These are phyloP conservation scores for Probosciger aterrimus DNA, from an alignment of 2,113 vertebrate genomes.

Conservation along the genomic window DNA sequence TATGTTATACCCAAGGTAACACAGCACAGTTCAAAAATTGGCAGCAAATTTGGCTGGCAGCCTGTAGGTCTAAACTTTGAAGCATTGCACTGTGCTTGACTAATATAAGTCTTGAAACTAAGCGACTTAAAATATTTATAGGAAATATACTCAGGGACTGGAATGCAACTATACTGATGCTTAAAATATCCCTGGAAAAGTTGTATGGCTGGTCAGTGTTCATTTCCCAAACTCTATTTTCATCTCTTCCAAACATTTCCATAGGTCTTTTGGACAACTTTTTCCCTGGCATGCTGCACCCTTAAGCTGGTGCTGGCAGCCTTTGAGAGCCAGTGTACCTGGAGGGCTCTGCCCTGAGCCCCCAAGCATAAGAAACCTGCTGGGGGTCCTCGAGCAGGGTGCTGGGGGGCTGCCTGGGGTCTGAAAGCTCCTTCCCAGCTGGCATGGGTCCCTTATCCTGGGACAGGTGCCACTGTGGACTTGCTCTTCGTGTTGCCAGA, in stretches of 20 bases:
- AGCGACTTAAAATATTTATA: conserved; percentile 22
- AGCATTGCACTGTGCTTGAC: not conserved
- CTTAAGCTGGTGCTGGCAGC: not conserved
- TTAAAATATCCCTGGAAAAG: conserved; percentile 1
- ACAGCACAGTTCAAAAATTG: not conserved
- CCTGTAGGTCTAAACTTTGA: not conserved
- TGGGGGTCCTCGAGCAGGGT: not conserved
- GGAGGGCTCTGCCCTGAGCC: not conserved
- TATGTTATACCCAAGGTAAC: not conserved
- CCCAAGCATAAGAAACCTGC: accelerated
- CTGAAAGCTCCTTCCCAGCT: not conserved
- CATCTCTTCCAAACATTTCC: not conserved
- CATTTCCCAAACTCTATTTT: not conserved
- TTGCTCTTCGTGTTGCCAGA: not conserved
- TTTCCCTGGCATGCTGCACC: not conserved
- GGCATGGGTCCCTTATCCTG: not conserved
- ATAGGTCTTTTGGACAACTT: not conserved
- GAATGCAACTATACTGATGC: not conserved
- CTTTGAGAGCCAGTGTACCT: not conserved
- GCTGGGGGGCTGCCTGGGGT: not conserved
- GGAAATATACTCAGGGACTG: not conserved
- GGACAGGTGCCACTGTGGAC: not conserved
- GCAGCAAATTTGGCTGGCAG: not conserved
- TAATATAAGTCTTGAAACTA: not conserved
- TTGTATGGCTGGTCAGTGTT: not conserved